Evolutionary conservation across 2,113 vertebrate species (phyloP).

Genomic region (Lycaon pictus): DNA sequence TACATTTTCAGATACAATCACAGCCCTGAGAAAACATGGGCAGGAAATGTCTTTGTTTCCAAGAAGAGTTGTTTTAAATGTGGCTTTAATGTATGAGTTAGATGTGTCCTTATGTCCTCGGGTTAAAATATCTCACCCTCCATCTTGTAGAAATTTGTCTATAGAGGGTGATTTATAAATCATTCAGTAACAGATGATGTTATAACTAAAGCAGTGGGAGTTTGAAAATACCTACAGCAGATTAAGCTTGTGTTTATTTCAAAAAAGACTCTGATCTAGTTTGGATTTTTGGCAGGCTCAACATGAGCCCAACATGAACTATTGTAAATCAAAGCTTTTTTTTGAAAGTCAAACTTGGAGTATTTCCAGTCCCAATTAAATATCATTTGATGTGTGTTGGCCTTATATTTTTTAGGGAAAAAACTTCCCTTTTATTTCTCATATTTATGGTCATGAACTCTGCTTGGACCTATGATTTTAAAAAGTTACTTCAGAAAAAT

Average conservation of each 20-base stretch:
- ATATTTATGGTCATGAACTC: constrained; percentile 71
- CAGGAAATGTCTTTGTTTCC: constrained; percentile 24
- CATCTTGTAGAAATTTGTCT: constrained; percentile 79
- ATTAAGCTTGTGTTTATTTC: constrained; percentile 91
- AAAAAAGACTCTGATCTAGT: constrained; percentile 91
- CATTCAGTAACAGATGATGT: constrained; percentile 91
- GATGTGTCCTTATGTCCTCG: constrained; percentile 77
- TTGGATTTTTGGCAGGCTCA: constrained; percentile 90
- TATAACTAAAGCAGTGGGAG: constrained; percentile 91
- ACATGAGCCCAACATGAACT: constrained; percentile 90
- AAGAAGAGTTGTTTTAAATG: constrained; percentile 43
- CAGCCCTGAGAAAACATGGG: background rate
- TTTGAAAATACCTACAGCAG: constrained; percentile 91
- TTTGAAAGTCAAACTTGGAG: constrained; percentile 89
- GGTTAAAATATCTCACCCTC: constrained; percentile 83
- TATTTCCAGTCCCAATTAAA: constrained; percentile 91
- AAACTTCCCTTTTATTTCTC: constrained; percentile 64
- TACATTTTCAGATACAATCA: background rate
- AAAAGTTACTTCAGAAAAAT: constrained; percentile 70
- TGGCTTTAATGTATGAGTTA: constrained; percentile 63
- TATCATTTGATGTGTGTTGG: constrained; percentile 87
- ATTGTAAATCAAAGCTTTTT: constrained; percentile 90
- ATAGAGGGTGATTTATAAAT: constrained; percentile 89
- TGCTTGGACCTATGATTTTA: constrained; percentile 62
- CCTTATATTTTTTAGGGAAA: constrained; percentile 71